These are phyloP conservation scores for Muscicapa striata DNA, from an alignment of 2,797 vertebrate species.

Conservation along the genomic window DNA sequence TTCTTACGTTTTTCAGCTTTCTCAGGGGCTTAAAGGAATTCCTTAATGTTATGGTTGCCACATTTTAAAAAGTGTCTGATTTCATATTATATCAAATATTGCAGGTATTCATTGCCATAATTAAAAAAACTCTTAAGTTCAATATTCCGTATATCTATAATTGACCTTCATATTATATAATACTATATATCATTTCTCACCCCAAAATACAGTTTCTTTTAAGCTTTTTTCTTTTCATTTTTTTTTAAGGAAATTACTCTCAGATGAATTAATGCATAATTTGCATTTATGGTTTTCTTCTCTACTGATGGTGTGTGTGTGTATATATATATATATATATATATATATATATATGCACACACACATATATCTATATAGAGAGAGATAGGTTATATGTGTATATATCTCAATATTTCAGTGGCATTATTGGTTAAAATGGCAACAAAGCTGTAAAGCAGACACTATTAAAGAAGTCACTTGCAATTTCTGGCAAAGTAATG, in stretches of 20 bases:
- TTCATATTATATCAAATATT: not conserved
- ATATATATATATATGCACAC: fast-evolving
- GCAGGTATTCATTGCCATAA: not conserved
- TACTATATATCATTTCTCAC: not conserved
- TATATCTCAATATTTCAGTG: not conserved
- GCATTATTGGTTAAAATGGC: not conserved
- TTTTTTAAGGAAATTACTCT: not conserved
- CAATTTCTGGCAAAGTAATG: conserved; percentile 13
- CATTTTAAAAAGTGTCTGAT: not conserved
- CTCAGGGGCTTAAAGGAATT: not conserved
- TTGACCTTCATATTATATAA: not conserved
- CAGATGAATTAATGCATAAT: not conserved
- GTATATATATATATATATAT: too few species aligned
- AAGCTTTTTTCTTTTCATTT: not conserved
- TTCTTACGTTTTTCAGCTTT: not conserved
- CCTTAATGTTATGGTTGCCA: not conserved
- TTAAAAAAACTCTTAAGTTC: not conserved
- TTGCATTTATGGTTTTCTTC: not conserved
- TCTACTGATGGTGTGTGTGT: not conserved
- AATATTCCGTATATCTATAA: not conserved
- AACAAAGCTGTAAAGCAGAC: not conserved
- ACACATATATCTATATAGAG: not conserved
- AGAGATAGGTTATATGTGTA: not conserved
- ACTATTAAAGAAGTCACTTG: not conserved
- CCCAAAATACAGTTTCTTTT: not conserved